Conservation (phyloP, 2,888 invertebrate species). For the Heliconius ismenius region DNA sequence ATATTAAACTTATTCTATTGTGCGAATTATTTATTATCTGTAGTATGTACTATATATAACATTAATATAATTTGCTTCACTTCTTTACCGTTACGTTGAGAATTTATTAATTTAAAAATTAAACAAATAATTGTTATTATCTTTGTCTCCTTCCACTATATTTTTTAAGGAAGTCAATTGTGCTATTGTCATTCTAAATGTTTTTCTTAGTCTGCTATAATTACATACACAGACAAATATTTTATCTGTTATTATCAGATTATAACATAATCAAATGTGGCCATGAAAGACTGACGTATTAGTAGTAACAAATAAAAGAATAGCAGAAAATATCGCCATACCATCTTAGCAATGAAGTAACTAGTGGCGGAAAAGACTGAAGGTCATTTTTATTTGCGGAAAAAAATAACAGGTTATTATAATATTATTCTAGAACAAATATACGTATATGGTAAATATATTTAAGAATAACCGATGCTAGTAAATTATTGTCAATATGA, state of each 20-base stretch:
- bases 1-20: neutral
- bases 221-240: neutral
- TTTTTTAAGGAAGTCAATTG: neutral
- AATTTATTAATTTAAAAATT: neutral
- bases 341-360: conserved; percentile 57
- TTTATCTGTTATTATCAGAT: conserved; percentile 8
- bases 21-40: neutral
- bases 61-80: neutral
- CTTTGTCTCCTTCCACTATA: neutral
- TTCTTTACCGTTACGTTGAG: neutral
- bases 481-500: neutral
- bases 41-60: neutral
- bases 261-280: conserved; percentile 33
- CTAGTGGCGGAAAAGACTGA: conserved; percentile 62
- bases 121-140: neutral
- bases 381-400: conserved; percentile 57
- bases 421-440: conserved; percentile 52
- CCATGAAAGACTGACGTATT: conserved; percentile 39
- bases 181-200: neutral
- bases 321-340: conserved; percentile 43
- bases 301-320: conserved; percentile 40
- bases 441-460: conserved; percentile 35
- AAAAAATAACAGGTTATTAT: conserved; percentile 50
- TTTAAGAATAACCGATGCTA: neutral
- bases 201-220: neutral